phyloP scores from a whole-genome alignment of 2,113 vertebrate genomes.

The Carettochelys insculpta region DNA sequence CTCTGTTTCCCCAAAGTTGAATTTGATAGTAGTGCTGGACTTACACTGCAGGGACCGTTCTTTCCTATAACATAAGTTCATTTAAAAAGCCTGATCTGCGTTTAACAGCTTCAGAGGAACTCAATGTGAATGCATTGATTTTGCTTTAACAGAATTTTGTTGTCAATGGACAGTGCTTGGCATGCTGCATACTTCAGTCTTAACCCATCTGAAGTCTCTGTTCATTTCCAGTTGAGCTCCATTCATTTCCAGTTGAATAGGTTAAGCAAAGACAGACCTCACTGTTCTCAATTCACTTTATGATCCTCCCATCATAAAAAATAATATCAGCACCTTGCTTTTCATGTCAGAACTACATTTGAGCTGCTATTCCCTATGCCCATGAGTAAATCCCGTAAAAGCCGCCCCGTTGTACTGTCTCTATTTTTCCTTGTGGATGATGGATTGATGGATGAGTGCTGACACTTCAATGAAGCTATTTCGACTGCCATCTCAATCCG shows the following conservation, averaged over 20 bases:
- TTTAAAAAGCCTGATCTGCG: conserved; percentile 49
- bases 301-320: conserved; percentile 89
- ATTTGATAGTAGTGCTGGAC: neutral
- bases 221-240: conserved; percentile 81
- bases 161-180: conserved; percentile 70
- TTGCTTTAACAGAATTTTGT: conserved; percentile 75
- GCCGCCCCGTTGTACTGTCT: conserved; percentile 88
- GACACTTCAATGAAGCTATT: conserved; percentile 99
- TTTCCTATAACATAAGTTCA: conserved; percentile 33
- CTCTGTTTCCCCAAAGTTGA: fast-evolving
- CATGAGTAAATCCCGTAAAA: conserved; percentile 99
- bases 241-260: conserved; percentile 85
- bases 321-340: conserved; percentile 92
- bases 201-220: conserved; percentile 75
- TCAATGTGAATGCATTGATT: conserved; percentile 73
- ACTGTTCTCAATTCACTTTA: conserved; percentile 87
- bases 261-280: conserved; percentile 87
- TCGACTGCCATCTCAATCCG: conserved; percentile 99
- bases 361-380: conserved; percentile 97
- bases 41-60: neutral
- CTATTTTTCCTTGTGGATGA: conserved; percentile 99
- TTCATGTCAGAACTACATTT: conserved; percentile 96
- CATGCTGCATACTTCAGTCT: conserved; percentile 71
- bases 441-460: conserved; percentile 99
- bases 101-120: conserved; percentile 68